phyloP scores from a whole-genome alignment of 2,888 invertebrate species.

The Nephrotoma appendiculata region DNA sequence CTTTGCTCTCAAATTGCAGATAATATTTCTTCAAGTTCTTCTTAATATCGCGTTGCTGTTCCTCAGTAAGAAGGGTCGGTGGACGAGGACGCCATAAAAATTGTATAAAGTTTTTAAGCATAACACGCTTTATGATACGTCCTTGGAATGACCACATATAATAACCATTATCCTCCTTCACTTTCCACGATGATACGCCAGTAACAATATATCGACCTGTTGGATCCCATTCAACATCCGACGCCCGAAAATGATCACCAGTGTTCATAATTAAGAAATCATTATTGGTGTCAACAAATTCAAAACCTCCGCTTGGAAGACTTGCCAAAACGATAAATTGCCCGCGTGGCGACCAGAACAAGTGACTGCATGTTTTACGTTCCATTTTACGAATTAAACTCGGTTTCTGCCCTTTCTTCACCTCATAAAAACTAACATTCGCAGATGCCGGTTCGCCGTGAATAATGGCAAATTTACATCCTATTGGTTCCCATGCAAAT shows the following conservation, averaged over 20 bases:
- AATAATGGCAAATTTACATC: slow-evolving; percentile 91
- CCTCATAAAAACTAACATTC: slow-evolving; percentile 86
- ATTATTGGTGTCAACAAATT: slow-evolving; percentile 85
- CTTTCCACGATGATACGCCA: slow-evolving; percentile 89
- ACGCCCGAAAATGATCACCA: slow-evolving; percentile 82
- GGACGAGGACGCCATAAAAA: slow-evolving; percentile 94
- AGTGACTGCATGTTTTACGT: slow-evolving; percentile 74
- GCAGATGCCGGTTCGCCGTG: slow-evolving; percentile 72
- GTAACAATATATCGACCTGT: slow-evolving; percentile 95
- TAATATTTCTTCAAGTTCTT: slow-evolving; percentile 97
- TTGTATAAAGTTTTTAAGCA: slow-evolving; percentile 87
- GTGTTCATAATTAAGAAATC: slow-evolving; percentile 93
- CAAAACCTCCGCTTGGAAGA: slow-evolving; percentile 73
- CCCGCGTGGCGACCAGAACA: slow-evolving; percentile 93
- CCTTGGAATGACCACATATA: slow-evolving; percentile 98
- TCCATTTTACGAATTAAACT: slow-evolving; percentile 76
- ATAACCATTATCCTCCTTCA: slow-evolving; percentile 84
- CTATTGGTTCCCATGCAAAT: slow-evolving; percentile 97
- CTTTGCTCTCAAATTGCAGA: slow-evolving; percentile 90
- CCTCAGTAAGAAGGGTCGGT: slow-evolving; percentile 63
- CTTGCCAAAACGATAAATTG: slow-evolving; percentile 93
- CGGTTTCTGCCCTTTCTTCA: slow-evolving; percentile 80
- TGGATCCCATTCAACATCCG: slow-evolving; percentile 98
- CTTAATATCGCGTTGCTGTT: slow-evolving; percentile 86
- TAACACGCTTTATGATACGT: slow-evolving; percentile 55